These are phyloP conservation scores for Xylophagus ater DNA, from an alignment of 2,888 invertebrate species.

Conservation along the genomic window DNA sequence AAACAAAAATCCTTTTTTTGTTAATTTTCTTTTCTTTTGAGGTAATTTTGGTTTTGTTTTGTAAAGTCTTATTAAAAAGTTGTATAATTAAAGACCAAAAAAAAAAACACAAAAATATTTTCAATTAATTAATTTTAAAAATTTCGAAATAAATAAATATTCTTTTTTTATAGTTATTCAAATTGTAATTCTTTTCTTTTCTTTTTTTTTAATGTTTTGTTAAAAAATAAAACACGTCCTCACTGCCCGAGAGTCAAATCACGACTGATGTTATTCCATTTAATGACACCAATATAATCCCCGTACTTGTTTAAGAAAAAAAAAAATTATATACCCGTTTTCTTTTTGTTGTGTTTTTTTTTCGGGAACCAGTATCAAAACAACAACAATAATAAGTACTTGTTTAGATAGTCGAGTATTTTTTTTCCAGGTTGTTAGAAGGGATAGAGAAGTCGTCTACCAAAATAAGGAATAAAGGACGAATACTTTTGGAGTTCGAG, in stretches of 20 bases:
- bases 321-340: constrained; percentile 29
- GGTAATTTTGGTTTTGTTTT: constrained; percentile 6
- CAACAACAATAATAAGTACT: constrained; percentile 9
- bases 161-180: background rate
- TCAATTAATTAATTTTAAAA: no score
- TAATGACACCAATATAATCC: constrained; percentile 19
- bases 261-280: constrained; percentile 38
- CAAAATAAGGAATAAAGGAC: no score
- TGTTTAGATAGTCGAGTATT: constrained; percentile 16
- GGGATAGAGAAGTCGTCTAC: no score
- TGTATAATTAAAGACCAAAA: no score
- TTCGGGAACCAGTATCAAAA: constrained; percentile 11
- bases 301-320: constrained; percentile 27
- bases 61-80: no score
- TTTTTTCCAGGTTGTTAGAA: no score
- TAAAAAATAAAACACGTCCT: constrained; percentile 11
- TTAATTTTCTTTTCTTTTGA: constrained; percentile 14
- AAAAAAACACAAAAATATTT: no score
- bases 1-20: constrained; percentile 4
- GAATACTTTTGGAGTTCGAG: no score
- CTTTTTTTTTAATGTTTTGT: background rate
- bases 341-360: constrained; percentile 25
- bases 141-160: background rate
- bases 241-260: constrained; percentile 34
- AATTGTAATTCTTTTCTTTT: background rate